phyloP scores from a whole-genome alignment of 1,140 invertebrate species.

The Leptopilina boulardi region DNA sequence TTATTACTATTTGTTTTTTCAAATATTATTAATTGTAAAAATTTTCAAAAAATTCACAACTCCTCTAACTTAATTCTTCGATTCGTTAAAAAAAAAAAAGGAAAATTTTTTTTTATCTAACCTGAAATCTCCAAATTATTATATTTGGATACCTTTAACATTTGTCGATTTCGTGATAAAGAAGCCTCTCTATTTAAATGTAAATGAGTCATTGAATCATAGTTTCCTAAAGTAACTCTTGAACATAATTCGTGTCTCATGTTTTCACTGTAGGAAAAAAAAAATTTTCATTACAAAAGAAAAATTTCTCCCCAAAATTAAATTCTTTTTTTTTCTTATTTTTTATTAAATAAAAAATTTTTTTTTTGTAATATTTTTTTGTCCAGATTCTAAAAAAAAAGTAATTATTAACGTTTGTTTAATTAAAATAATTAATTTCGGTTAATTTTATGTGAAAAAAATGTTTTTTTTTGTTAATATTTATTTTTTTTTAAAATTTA shows the following conservation, averaged over 20 bases:
- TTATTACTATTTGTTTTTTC: too few relatives aligned
- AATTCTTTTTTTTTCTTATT: too few relatives aligned
- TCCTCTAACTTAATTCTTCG: too few relatives aligned
- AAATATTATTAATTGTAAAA: too few relatives aligned
- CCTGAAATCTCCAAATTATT: neutral
- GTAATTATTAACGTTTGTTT: too few relatives aligned
- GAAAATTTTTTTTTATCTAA: neutral
- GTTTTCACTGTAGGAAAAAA: slow-evolving; percentile 52
- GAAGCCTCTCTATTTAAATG: slow-evolving; percentile 56
- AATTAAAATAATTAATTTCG: too few relatives aligned
- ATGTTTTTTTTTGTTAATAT: too few relatives aligned
- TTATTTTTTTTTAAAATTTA: too few relatives aligned
- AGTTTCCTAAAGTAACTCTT: slow-evolving; percentile 37
- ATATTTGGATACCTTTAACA: slow-evolving; percentile 68
- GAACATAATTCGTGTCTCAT: slow-evolving; percentile 47
- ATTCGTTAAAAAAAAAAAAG: slow-evolving; percentile 22
- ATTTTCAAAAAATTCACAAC: too few relatives aligned
- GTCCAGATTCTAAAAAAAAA: too few relatives aligned
- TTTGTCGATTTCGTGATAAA: slow-evolving; percentile 61
- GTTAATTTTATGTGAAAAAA: too few relatives aligned
- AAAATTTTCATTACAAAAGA: neutral
- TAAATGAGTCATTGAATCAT: slow-evolving; percentile 46
- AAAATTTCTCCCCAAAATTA: neutral
- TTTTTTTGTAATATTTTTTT: too few relatives aligned
- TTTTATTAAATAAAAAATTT: slow-evolving; percentile 4